Conservation (phyloP, 1,140 invertebrate genomes). For the Asobara japonica region DNA sequence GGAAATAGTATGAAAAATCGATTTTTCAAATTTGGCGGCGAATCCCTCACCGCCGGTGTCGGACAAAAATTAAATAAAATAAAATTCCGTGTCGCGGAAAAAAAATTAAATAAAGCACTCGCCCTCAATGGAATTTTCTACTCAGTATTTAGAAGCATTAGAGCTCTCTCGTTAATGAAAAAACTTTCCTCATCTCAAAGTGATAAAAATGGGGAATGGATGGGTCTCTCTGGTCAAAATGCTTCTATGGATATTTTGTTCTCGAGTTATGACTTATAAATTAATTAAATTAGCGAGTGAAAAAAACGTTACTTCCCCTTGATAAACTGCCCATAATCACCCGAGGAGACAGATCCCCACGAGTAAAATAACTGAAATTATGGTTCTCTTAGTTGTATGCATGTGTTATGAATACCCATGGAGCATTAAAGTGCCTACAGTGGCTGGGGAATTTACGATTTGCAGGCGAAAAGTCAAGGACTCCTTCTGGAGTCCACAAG, state of each 20-base stretch:
- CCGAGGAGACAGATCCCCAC: neutral
- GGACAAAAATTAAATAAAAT: too few species aligned
- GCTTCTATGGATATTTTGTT: neutral
- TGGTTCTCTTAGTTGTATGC: neutral
- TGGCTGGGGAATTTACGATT: constrained; percentile 44
- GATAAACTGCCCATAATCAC: neutral
- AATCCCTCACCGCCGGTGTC: too few species aligned
- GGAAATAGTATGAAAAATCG: too few species aligned
- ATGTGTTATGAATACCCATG: neutral
- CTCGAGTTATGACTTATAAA: neutral
- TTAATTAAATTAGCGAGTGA: constrained; percentile 2
- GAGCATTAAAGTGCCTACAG: constrained; percentile 26
- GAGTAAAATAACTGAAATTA: constrained; percentile 6
- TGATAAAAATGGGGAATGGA: neutral
- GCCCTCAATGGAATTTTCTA: too few species aligned
- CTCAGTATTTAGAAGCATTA: neutral
- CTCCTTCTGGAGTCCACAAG: constrained; percentile 5
- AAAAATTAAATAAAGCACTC: too few species aligned
- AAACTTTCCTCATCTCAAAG: neutral
- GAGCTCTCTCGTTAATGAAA: neutral
- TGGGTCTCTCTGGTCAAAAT: neutral
- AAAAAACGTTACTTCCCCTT: neutral
- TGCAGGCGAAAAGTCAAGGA: constrained; percentile 44
- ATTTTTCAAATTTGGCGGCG: too few species aligned
- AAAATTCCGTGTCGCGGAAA: too few species aligned